These are phyloP conservation scores for Teleiodes luculella DNA, from an alignment of 2,888 invertebrate genomes.

Conservation along the genomic window DNA sequence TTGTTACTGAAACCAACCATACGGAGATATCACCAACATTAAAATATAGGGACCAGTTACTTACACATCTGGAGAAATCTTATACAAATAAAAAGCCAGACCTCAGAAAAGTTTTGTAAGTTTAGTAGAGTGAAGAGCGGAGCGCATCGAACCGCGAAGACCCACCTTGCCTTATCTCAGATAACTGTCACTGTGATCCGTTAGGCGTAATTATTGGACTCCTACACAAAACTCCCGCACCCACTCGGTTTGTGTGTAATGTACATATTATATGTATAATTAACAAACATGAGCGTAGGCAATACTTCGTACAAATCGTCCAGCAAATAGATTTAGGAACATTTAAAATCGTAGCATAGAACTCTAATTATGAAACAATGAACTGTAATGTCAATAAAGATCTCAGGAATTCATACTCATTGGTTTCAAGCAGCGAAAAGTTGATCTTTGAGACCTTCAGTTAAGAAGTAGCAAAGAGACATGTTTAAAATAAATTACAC, in stretches of 20 bases:
- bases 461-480: too few species aligned
- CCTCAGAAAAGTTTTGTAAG: neutral
- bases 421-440: too few species aligned
- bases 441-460: too few species aligned
- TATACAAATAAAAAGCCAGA: too few species aligned
- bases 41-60: neutral
- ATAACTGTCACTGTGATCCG: conserved; percentile 74
- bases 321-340: too few species aligned
- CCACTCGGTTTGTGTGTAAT: conserved; percentile 13
- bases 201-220: conserved; percentile 61
- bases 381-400: too few species aligned
- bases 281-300: neutral
- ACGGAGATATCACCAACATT: neutral
- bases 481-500: too few species aligned
- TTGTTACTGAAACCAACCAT: neutral
- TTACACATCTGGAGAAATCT: neutral
- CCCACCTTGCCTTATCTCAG: conserved; percentile 72
- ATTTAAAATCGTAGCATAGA: too few species aligned
- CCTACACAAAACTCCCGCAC: conserved; percentile 26
- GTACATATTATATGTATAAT: conserved; percentile 29
- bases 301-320: too few species aligned
- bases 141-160: conserved; percentile 36
- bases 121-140: conserved; percentile 6
- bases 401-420: too few species aligned
- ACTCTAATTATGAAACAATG: too few species aligned